These are phyloP conservation scores for Heptranchias perlo DNA, from an alignment of 2,113 vertebrate genomes.

Conservation along the genomic window DNA sequence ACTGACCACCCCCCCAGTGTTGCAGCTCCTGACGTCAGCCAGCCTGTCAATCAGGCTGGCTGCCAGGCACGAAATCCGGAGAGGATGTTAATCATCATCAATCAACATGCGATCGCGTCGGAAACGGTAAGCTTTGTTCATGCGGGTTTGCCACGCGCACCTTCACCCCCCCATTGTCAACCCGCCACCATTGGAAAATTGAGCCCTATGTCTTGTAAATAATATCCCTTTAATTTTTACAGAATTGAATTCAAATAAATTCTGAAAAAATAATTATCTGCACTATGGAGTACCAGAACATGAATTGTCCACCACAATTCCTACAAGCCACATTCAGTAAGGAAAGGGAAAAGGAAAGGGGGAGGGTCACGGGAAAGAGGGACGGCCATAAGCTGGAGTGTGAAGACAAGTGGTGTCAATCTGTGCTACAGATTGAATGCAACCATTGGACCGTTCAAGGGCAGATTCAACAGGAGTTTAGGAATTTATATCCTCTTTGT, in stretches of 20 bases:
- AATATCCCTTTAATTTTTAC: background rate
- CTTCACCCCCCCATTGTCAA: too few species aligned
- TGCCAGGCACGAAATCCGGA: too few species aligned
- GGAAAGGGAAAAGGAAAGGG: background rate
- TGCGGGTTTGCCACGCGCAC: too few species aligned
- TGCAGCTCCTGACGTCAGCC: too few species aligned
- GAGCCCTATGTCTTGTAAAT: too few species aligned
- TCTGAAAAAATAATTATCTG: background rate
- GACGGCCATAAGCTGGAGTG: background rate
- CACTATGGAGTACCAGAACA: background rate
- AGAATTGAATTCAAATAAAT: background rate
- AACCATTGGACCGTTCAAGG: background rate
- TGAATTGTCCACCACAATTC: background rate
- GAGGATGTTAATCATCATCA: too few species aligned
- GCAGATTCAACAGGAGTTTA: background rate
- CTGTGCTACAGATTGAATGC: background rate
- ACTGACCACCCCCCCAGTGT: too few species aligned
- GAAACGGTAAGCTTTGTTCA: too few species aligned
- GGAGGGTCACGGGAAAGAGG: background rate
- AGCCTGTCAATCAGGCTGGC: too few species aligned
- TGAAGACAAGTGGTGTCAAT: background rate
- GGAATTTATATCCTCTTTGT: background rate
- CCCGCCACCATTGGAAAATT: too few species aligned
- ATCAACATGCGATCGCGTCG: too few species aligned
- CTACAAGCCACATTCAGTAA: background rate